A percentile compares a stretch with the other conserved stretches of the same genome.
Conservation (phyloP, 30 jellyfish, hydroid and myxozoan species). For the Hydra vulgaris region DNA sequence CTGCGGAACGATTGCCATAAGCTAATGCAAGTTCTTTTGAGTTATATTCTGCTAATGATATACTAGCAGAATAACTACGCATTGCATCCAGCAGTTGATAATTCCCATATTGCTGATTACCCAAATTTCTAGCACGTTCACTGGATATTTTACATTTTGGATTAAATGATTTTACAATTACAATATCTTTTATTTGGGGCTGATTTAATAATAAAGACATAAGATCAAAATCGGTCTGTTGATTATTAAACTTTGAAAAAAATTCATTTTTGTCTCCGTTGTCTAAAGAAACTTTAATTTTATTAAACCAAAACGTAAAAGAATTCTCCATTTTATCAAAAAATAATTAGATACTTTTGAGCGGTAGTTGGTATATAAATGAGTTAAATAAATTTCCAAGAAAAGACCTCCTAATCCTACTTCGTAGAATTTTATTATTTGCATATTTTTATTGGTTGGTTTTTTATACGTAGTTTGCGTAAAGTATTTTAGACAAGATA, state of each 20-base stretch:
- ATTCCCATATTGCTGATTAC: neutral
- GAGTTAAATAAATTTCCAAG: too few relatives aligned
- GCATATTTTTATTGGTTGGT: too few relatives aligned
- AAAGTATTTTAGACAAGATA: too few relatives aligned
- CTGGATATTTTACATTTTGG: neutral
- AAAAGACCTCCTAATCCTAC: too few relatives aligned
- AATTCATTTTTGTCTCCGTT: neutral
- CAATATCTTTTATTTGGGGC: neutral
- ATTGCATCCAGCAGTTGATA: neutral
- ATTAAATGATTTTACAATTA: neutral
- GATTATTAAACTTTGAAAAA: neutral
- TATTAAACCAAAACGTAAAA: neutral
- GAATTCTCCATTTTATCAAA: neutral
- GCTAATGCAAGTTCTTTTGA: constrained; percentile 36
- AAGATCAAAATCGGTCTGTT: neutral
- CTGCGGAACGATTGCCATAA: constrained; percentile 85
- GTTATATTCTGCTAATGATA: constrained; percentile 14
- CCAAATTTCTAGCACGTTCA: constrained; percentile 7
- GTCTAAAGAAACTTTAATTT: neutral
- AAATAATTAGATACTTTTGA: too few relatives aligned
- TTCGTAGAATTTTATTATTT: too few relatives aligned
- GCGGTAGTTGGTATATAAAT: too few relatives aligned
- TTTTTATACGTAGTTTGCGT: too few relatives aligned
- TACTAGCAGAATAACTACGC: constrained; percentile 1
- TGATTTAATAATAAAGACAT: neutral